phyloP scores from a whole-genome alignment of 2,113 vertebrate genomes.

The Cinclus cinclus region DNA sequence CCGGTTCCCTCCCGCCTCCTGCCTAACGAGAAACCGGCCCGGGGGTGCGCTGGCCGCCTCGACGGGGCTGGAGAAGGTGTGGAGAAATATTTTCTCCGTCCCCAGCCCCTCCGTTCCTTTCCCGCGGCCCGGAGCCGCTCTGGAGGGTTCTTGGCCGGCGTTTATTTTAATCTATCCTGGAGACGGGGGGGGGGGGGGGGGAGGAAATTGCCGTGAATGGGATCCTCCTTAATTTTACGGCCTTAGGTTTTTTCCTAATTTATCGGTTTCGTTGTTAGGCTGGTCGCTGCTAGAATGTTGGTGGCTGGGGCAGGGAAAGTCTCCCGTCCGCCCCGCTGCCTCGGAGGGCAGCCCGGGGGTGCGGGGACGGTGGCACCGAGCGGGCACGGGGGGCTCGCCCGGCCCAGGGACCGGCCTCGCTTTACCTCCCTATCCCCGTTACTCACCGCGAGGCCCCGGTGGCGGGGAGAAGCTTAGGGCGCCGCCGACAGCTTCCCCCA shows the following conservation, averaged over 20 bases:
- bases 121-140: background rate
- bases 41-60: background rate
- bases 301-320: background rate
- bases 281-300: background rate
- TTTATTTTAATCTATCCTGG: background rate
- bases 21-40: slow-evolving; percentile 27
- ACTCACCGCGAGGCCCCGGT: background rate
- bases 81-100: background rate
- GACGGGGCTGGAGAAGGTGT: background rate
- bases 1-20: background rate
- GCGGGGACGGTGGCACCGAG: background rate
- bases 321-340: background rate
- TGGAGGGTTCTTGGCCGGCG: background rate
- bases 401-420: background rate
- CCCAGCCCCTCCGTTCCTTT: background rate
- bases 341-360: background rate
- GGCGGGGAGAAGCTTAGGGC: background rate
- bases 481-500: background rate
- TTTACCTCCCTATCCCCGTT: background rate
- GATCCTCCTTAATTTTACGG: background rate
- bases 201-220: background rate
- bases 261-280: background rate
- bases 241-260: background rate
- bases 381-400: background rate
- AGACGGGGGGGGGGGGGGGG: accelerated